Conservation (phyloP, 2,888 invertebrate species). For the Dicranocentrus wangi region DNA sequence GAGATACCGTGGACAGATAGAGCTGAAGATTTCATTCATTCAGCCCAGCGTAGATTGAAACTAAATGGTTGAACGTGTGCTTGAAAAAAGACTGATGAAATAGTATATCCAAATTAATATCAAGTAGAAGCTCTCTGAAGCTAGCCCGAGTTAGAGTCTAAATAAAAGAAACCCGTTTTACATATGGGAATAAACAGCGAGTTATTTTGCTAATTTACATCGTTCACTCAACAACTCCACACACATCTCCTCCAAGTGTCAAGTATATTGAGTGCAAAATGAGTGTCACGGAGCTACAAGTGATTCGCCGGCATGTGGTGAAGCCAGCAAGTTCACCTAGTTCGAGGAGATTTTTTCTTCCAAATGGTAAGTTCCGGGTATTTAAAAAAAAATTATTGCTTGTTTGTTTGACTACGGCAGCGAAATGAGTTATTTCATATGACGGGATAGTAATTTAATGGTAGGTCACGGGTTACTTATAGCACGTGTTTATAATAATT, state of each 20-base stretch:
- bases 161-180: too few relatives aligned
- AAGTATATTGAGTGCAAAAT: conserved; percentile 40
- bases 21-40: neutral
- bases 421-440: neutral
- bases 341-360: conserved; percentile 48
- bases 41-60: neutral
- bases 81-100: neutral
- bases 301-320: conserved; percentile 63
- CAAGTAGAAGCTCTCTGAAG: conserved; percentile 1
- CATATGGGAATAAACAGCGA: neutral
- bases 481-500: too few relatives aligned
- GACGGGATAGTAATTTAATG: neutral
- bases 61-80: neutral
- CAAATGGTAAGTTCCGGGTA: conserved; percentile 49
- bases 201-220: conserved; percentile 8
- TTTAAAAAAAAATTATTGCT: neutral
- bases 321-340: conserved; percentile 25
- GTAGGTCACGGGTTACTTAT: too few relatives aligned
- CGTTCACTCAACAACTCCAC: neutral
- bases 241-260: neutral
- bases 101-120: neutral
- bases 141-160: neutral
- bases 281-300: conserved; percentile 69
- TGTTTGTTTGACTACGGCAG: too few relatives aligned
- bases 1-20: neutral